phyloP scores from a whole-genome alignment of 1,140 invertebrate species.

The Anoplolepis gracilipes region DNA sequence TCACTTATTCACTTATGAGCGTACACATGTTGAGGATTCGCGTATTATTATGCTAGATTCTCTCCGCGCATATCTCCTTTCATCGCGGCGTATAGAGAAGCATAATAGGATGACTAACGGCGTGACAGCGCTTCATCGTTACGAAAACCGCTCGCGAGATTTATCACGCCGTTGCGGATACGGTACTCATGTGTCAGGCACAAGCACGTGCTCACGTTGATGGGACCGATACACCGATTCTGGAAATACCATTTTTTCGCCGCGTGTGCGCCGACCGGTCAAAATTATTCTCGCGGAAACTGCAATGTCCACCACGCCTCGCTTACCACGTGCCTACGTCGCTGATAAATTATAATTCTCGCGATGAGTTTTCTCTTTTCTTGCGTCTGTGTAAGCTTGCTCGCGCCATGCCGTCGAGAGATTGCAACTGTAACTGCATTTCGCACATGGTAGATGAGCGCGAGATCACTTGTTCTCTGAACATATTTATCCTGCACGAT shows the following conservation, averaged over 20 bases:
- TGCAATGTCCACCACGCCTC: constrained; percentile 60
- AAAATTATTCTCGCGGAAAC: constrained; percentile 63
- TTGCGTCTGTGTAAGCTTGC: background rate
- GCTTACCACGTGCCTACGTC: constrained; percentile 40
- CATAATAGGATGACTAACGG: constrained; percentile 75
- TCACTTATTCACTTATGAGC: constrained; percentile 9
- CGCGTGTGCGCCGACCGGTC: background rate
- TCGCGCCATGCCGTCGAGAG: background rate
- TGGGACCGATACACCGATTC: constrained; percentile 21
- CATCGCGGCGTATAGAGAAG: constrained; percentile 55
- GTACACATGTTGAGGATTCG: constrained; percentile 26
- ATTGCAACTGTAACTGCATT: constrained; percentile 14
- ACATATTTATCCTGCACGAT: background rate
- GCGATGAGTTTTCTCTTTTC: background rate
- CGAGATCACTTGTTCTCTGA: constrained; percentile 26
- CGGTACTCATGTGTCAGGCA: background rate
- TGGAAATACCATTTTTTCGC: constrained; percentile 25
- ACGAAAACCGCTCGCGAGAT: constrained; percentile 70
- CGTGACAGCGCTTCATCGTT: constrained; percentile 62
- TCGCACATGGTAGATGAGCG: constrained; percentile 11
- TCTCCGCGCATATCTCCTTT: constrained; percentile 68
- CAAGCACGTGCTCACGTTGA: constrained; percentile 52
- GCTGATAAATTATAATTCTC: constrained; percentile 63
- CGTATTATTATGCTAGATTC: constrained; percentile 58
- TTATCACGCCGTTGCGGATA: constrained; percentile 44